A percentile compares a stretch with the other conserved stretches of the same genome.
These are phyloP conservation scores for Probosciger aterrimus DNA, from an alignment of 2,113 vertebrate genomes.

Conservation along the genomic window DNA sequence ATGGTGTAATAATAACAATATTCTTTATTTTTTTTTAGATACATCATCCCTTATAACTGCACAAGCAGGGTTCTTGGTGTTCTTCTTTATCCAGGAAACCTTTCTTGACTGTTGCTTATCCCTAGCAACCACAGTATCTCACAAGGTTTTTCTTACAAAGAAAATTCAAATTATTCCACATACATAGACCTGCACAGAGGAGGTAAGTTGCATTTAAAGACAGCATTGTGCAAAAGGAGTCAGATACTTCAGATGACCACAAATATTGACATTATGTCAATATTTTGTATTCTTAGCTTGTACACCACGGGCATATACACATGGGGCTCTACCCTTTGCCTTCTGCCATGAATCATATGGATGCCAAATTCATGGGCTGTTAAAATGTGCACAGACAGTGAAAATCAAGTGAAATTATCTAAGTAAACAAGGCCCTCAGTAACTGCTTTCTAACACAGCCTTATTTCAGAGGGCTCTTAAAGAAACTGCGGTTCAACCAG, in stretches of 20 bases:
- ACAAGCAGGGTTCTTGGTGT: neutral
- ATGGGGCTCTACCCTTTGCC: neutral
- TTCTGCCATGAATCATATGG: neutral
- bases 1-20: neutral
- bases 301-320: accelerated
- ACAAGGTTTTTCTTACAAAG: neutral
- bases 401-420: neutral
- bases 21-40: neutral
- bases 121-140: neutral
- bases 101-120: neutral
- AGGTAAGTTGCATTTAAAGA: neutral
- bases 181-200: neutral
- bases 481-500: neutral
- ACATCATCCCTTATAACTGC: neutral
- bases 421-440: neutral
- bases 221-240: neutral
- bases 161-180: neutral
- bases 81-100: neutral
- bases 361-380: neutral
- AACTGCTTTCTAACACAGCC: neutral
- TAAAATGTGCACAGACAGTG: neutral
- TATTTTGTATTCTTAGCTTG: neutral
- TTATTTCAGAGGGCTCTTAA: neutral
- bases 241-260: neutral
- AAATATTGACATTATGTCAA: neutral